phyloP scores from a whole-genome alignment of 2,113 vertebrate species.

The Chloroceryle aenea region DNA sequence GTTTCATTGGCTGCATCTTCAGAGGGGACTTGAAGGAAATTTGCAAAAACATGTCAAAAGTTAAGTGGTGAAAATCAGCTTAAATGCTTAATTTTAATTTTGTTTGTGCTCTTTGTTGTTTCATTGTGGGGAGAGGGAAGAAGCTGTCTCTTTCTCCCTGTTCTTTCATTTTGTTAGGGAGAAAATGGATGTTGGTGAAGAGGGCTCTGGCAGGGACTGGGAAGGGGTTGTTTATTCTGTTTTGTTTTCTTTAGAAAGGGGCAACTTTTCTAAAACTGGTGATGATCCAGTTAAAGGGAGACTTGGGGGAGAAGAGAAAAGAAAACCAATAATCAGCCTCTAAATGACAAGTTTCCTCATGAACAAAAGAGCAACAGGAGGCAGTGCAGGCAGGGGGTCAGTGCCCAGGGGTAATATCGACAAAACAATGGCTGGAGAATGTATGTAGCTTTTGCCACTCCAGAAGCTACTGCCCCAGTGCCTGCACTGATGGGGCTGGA shows the following conservation, averaged over 20 bases:
- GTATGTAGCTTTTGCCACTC: constrained; percentile 26
- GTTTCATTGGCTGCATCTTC: constrained; percentile 32
- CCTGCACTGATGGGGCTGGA: not conserved
- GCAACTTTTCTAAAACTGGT: constrained; percentile 59
- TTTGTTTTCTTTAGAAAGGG: constrained; percentile 70
- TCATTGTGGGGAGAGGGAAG: constrained; percentile 41
- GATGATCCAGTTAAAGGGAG: constrained; percentile 64
- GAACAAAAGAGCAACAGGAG: constrained; percentile 73
- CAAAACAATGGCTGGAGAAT: constrained; percentile 51
- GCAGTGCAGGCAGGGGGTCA: not conserved
- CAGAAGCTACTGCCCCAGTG: constrained; percentile 29
- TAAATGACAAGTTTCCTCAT: constrained; percentile 56
- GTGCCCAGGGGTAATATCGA: constrained; percentile 44
- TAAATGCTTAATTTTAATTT: constrained; percentile 69
- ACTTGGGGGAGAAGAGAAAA: constrained; percentile 46
- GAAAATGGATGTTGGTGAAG: constrained; percentile 59
- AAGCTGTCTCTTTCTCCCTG: constrained; percentile 34
- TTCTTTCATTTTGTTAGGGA: not conserved
- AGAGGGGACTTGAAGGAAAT: constrained; percentile 24
- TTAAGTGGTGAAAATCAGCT: constrained; percentile 71
- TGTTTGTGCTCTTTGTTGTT: constrained; percentile 63
- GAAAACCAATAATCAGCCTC: constrained; percentile 72
- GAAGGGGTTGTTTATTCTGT: constrained; percentile 67
- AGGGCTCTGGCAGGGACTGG: constrained; percentile 28
- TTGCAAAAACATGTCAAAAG: constrained; percentile 62